Conservation (phyloP, 2,113 vertebrate species). For the Athene cunicularia region DNA sequence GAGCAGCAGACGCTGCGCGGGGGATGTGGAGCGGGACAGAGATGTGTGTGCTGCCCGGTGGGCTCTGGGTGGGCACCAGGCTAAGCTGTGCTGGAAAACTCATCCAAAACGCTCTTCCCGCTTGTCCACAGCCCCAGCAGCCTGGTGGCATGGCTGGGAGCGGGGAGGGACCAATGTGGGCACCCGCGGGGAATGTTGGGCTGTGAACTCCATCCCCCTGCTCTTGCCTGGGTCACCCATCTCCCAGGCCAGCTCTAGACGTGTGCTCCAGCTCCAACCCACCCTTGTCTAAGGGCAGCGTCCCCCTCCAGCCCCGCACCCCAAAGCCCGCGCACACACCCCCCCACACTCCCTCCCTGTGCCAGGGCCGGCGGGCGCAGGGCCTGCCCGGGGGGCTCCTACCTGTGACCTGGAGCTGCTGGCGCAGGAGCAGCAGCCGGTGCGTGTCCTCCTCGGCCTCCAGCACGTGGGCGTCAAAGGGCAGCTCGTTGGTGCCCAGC, state of each 20-base stretch:
- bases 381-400: not conserved
- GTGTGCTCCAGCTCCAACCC: not conserved
- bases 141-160: not conserved
- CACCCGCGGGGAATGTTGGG: accelerated
- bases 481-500: conserved; percentile 86
- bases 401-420: conserved; percentile 95
- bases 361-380: accelerated
- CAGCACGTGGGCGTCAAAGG: conserved; percentile 88
- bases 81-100: not conserved
- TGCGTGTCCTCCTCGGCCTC: conserved; percentile 88
- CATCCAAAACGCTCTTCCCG: not conserved
- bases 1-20: not conserved
- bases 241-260: not conserved
- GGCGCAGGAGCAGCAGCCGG: conserved; percentile 84
- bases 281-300: not conserved
- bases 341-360: accelerated
- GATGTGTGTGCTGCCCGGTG: accelerated
- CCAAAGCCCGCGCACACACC: accelerated
- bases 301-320: not conserved
- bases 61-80: accelerated
- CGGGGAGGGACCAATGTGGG: accelerated
- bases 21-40: not conserved
- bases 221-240: not conserved
- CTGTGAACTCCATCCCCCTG: not conserved
- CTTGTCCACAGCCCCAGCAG: not conserved